Evolutionary conservation across 2,888 invertebrate genomes (phyloP), one percentile per base, ranked within the genome.

Genomic region (Caenorhabditis sp.): DNA sequence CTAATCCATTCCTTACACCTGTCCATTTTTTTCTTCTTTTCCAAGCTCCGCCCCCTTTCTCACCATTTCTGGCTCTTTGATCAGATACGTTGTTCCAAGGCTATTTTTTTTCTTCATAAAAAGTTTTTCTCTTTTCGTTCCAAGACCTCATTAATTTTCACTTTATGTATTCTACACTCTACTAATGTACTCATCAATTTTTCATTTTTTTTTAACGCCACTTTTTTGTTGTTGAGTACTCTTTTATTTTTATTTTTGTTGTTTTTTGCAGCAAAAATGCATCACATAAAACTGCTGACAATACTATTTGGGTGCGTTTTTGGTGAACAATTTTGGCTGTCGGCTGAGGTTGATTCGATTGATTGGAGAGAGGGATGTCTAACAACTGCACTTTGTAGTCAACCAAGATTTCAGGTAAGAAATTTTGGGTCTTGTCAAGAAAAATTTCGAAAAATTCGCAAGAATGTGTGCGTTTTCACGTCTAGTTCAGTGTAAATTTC

Each of bases 331-430:
- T 85, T 85, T 66, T 85, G 85, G 85, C 66, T 85, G n/a, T 78
- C 83, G 19, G 79, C 78, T 17, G 83, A 85, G 49, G 60, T 85
- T 60, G 68, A 81, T 37, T 64, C 73, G 26, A 83, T 84, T 57
- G 81, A 79, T 36, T 85, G 84, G 79, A 69, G 73, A 37, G 84
- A 84, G 26, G 82, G 83, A 31, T 85, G 85, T 64, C 70, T 85
- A 26, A 83, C 84, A 49, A 84, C 84, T 21, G 81, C 79, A 1
- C 66, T 79, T 10, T 85, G 85, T 72, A 76, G 78, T 19, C 79
- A 84, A 58, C 83, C 85, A 10, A 58, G 79, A 36, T 84, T 85
- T 69, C 78, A 79, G 68, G 77, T 79, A 53, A 26, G 31, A 4
- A 19, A 31, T 31, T 31, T 4, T 6, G 31, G 10, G 10, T 8